Evolutionary conservation across 2,797 vertebrate species (phyloP), one percentile per base, ranked within the genome.

Genomic region (Hippopotamyrus pictus): DNA sequence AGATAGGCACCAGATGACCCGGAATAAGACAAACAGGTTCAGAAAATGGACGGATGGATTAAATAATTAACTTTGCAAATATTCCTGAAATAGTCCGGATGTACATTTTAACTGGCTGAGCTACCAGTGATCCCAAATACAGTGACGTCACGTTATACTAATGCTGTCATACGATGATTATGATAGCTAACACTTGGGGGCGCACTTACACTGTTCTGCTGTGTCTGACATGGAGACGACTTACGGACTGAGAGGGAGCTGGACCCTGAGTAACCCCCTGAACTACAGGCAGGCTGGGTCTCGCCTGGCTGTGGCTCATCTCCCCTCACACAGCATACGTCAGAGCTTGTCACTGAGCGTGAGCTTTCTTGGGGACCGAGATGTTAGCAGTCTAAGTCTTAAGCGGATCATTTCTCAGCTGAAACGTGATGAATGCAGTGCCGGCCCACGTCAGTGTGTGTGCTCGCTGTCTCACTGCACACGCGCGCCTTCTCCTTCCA

Each of bases 101-200:
- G 83, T 50, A 54, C 7, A 48, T 79, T 41, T 79, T 44, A 41
- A 44, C 37, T 11, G 3, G 6, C 76, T 22, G 19, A 82, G 41
- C 76, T n/a, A 82, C 7, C 17, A 82, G 76, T 22, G 76, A 82
- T 46, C 37, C 41, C 76, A 46, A 82, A n/a, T 82, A 46, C 41
- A n/a, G 7, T 37, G 29, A 73, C 65, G 1, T 37, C 12, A 17
- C 41, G 33, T 33, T 33, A 14, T 33, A 14, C 29, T 33, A 14
- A 69, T 69, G 29, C 11, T 33, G 65, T 69, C 65, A 69, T 69
- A 17, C 41, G 29, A 19, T 12, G 29, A 17, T 73, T 29, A 51
- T 85, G 46, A 25, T 29, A 51, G 84, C 8, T 29, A 73, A 48
- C 88, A 89, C 82, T 73, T 44, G 88, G 59, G 88, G 82, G 59